A percentile compares a stretch with the other conserved stretches of the same genome.
phyloP scores from a whole-genome alignment of 1,140 invertebrate species.

The Eurytemora carolleeae region DNA sequence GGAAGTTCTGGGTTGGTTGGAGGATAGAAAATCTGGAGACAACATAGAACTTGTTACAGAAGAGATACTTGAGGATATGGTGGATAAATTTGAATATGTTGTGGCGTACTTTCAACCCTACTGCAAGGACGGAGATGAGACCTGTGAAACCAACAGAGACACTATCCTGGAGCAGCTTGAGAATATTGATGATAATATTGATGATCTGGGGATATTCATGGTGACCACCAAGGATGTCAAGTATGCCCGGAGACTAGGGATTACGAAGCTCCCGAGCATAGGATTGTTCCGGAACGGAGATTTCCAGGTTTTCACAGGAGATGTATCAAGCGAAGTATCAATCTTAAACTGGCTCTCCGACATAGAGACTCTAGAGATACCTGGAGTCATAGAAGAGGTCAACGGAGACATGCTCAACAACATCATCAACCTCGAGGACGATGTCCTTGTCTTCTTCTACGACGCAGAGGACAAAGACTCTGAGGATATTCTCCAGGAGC shows the following conservation, averaged over 20 bases:
- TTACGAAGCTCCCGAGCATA: conserved; percentile 61
- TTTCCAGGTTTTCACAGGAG: conserved; percentile 46
- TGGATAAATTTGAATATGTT: conserved; percentile 68
- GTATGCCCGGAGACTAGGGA: conserved; percentile 55
- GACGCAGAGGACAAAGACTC: conserved; percentile 58
- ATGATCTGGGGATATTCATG: conserved; percentile 80
- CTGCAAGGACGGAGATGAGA: background rate
- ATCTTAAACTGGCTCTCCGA: conserved; percentile 70
- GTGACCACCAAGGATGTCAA: conserved; percentile 52
- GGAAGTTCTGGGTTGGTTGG: conserved; percentile 67
- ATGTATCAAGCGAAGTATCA: conserved; percentile 73
- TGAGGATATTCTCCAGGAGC: conserved; percentile 26
- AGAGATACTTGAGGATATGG: conserved; percentile 71
- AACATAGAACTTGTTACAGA: conserved; percentile 88
- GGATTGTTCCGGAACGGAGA: conserved; percentile 68
- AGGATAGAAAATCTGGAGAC: conserved; percentile 64
- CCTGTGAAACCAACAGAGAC: conserved; percentile 48
- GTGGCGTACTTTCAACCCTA: conserved; percentile 33
- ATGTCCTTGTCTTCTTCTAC: conserved; percentile 83
- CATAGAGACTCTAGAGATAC: conserved; percentile 70
- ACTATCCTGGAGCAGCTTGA: conserved; percentile 64
- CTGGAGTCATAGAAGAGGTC: conserved; percentile 81
- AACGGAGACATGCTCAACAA: conserved; percentile 76
- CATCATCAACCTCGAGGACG: conserved; percentile 62
- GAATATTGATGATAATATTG: conserved; percentile 78